Base-by-base conservation (phyloP, 92 coral and sea anemone species). In the Umimayanthus chanpuru region DNA sequence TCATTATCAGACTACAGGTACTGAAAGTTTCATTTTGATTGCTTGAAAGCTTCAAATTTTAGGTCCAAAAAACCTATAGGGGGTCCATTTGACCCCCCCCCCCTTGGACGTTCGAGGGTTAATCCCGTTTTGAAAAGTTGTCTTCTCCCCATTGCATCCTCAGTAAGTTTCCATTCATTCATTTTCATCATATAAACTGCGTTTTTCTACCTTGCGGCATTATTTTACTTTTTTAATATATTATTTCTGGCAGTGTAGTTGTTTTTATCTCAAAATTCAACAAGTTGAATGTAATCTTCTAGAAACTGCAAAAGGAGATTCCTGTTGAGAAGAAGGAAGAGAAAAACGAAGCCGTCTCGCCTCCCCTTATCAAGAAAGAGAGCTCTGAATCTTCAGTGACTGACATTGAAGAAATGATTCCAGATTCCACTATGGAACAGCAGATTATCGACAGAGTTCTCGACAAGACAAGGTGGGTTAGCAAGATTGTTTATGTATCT, bases 321-420 rank as follows among this genome's bases (percentile, higher is more conserved):
- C 65, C 65, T 20, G 47, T 25, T 23, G 86, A 50, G 5, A 79
- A 76, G 39, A 91, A 89, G 25, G 88, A 90, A 53, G 93, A 92
- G 55, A 84, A 89, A 71, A 76, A 64, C 2, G 96, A 96, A 81
- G 88, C 94, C n/a, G n/a, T n/a, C 9, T 93, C 95, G 5, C 98
- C 98, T 10, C 93, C 95, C 6, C 93, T 92, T 3, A 80, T 88
- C 77, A 93, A 93, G 91, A 95, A 92, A 81, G 79, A 80, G 56
- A 85, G 82, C n/a, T 50, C 81, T 15, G 94, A 92, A 78, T 81
- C 84, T 6, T 84, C 90, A 29, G 91, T 96, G 26, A 86, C 82
- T 28, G 99, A 96, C 81, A 96, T 96, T 18, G 99, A 96, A 85
- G 96, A 93, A 61, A 93, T 95, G 26, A 92, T 96, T 65, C 97